Evolutionary conservation across 2,113 vertebrate species (phyloP).

Genomic region (Neolamprologus tretocephalus): DNA sequence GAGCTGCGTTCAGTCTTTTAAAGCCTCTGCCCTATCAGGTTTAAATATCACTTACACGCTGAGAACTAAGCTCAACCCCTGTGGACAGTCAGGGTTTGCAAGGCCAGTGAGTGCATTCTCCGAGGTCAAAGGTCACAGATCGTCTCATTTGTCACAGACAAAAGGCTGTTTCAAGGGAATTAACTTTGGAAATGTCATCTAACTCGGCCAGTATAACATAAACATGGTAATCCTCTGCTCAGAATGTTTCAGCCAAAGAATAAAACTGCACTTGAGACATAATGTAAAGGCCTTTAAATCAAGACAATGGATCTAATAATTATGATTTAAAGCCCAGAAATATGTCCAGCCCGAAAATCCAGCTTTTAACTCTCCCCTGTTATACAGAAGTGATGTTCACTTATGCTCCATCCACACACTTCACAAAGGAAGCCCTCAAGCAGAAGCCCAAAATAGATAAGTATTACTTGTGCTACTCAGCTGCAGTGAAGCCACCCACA

Average conservation of each 20-base stretch:
- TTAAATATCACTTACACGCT: slow-evolving; percentile 37
- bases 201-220: slow-evolving; percentile 20
- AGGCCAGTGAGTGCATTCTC: slow-evolving; percentile 19
- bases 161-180: slow-evolving; percentile 11
- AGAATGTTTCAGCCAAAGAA: background rate
- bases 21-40: slow-evolving; percentile 41
- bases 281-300: background rate
- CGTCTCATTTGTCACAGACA: slow-evolving; percentile 40
- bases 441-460: slow-evolving; percentile 52
- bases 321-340: background rate
- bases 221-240: background rate
- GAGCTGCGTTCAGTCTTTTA: slow-evolving; percentile 41
- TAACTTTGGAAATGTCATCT: slow-evolving; percentile 35
- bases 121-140: slow-evolving; percentile 23
- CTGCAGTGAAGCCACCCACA: slow-evolving; percentile 36
- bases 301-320: background rate
- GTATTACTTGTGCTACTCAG: slow-evolving; percentile 47
- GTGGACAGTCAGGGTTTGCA: background rate
- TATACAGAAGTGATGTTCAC: background rate
- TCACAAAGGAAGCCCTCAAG: slow-evolving; percentile 43
- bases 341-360: background rate
- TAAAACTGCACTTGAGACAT: background rate
- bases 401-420: slow-evolving; percentile 18
- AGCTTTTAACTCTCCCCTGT: background rate
- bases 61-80: slow-evolving; percentile 44